Evolutionary conservation across 2,113 vertebrate species (phyloP).

Genomic region (Platysteira castanea): DNA sequence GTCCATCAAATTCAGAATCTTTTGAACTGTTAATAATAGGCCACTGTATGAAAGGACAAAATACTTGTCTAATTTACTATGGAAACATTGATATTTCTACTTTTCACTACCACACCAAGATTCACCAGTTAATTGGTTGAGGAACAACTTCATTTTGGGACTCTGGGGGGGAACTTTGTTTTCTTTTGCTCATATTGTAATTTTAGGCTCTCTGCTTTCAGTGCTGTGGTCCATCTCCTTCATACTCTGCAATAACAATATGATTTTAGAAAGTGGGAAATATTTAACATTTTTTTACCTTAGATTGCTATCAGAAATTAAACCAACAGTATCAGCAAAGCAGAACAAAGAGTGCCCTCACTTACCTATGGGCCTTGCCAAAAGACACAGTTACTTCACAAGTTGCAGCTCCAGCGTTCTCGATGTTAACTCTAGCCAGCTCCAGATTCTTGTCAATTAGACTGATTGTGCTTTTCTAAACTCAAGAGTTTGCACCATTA

Average conservation of each 20-base stretch:
- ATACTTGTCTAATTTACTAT: background rate
- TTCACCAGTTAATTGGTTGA: background rate
- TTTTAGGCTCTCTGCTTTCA: background rate
- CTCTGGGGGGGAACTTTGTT: background rate
- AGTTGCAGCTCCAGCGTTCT: background rate
- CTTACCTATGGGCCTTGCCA: background rate
- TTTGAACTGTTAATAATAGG: background rate
- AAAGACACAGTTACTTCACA: constrained; percentile 20
- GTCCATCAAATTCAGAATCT: background rate
- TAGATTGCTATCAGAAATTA: constrained; percentile 38
- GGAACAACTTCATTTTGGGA: background rate
- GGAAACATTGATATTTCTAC: background rate
- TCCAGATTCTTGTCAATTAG: background rate
- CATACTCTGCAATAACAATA: background rate
- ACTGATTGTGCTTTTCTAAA: background rate
- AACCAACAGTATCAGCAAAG: background rate
- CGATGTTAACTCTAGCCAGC: background rate
- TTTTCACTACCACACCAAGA: background rate
- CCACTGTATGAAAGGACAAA: background rate
- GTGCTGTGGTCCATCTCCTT: background rate
- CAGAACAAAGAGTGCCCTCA: constrained; percentile 1
- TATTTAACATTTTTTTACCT: constrained; percentile 31
- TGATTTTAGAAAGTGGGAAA: constrained; percentile 24
- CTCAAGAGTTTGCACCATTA: background rate
- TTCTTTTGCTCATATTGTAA: constrained; percentile 13